phyloP scores from a whole-genome alignment of 2,113 vertebrate genomes.

The Hippocampus guttulatus region DNA sequence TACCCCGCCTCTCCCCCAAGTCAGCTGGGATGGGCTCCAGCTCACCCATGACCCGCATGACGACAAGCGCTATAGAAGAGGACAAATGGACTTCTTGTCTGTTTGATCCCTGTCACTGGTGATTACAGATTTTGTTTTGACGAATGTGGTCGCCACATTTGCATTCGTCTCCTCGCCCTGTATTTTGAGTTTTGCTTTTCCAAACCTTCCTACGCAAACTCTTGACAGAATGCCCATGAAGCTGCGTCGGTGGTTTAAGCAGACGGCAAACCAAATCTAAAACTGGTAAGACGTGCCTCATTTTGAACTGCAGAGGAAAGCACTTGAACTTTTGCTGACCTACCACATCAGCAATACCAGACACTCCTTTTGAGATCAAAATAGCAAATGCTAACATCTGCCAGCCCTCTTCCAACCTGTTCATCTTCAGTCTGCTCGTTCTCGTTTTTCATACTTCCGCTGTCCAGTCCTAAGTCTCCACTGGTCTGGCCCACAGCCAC shows the following conservation, averaged over 20 bases:
- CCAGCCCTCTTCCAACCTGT: neutral
- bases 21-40: neutral
- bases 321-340: neutral
- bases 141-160: neutral
- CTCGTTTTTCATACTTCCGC: neutral
- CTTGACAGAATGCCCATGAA: neutral
- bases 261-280: neutral
- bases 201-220: neutral
- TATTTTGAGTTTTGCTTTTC: neutral
- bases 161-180: neutral
- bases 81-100: neutral
- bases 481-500: neutral
- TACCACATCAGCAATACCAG: slow-evolving; percentile 1
- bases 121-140: neutral
- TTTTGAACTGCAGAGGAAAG: neutral
- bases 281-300: neutral
- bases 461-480: neutral
- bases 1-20: neutral
- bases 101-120: neutral
- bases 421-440: neutral
- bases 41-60: neutral
- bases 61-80: neutral
- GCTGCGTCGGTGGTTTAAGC: neutral
- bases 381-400: neutral
- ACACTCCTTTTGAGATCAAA: neutral